Evolutionary conservation across 2,888 invertebrate genomes (phyloP).

Genomic region (Callinectes sapidus): DNA sequence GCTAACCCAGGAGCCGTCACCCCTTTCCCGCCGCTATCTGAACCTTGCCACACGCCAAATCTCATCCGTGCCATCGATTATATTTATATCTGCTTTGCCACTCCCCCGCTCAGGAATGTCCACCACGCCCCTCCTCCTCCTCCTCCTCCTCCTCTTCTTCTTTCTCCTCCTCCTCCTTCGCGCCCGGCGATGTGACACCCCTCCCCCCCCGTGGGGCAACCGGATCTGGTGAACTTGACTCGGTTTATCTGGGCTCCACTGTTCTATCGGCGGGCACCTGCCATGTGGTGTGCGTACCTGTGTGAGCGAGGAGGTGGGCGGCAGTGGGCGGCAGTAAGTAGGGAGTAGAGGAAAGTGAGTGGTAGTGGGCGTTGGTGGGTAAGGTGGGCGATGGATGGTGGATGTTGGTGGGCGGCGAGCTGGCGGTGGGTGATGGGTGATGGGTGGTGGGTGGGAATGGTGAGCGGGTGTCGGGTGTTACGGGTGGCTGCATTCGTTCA

Average conservation of each 20-base stretch:
- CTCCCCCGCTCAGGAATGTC: conserved; percentile 1
- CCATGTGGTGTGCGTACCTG: neutral
- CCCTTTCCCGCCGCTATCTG: neutral
- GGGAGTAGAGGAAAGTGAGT: neutral
- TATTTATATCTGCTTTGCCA: conserved; percentile 19
- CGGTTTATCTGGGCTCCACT: neutral
- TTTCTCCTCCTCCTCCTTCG: neutral
- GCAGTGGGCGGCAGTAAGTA: neutral
- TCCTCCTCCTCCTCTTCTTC: neutral
- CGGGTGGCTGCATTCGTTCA: conserved; percentile 18
- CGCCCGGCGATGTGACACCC: neutral
- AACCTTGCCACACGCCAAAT: neutral
- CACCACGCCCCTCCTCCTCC: conserved; percentile 10
- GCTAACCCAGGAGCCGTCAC: neutral
- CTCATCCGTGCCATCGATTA: conserved; percentile 2
- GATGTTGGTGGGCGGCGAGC: neutral
- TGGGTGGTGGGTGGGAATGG: neutral
- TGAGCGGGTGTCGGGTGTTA: neutral
- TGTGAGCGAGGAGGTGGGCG: neutral
- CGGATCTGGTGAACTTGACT: conserved; percentile 16
- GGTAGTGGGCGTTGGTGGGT: conserved; percentile 4
- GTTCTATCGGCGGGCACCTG: neutral
- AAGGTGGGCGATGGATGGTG: neutral
- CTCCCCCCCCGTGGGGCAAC: conserved; percentile 18
- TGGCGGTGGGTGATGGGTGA: neutral